Evolutionary conservation across 2,113 vertebrate genomes (phyloP).

Genomic region (Chelonoidis abingdonii): DNA sequence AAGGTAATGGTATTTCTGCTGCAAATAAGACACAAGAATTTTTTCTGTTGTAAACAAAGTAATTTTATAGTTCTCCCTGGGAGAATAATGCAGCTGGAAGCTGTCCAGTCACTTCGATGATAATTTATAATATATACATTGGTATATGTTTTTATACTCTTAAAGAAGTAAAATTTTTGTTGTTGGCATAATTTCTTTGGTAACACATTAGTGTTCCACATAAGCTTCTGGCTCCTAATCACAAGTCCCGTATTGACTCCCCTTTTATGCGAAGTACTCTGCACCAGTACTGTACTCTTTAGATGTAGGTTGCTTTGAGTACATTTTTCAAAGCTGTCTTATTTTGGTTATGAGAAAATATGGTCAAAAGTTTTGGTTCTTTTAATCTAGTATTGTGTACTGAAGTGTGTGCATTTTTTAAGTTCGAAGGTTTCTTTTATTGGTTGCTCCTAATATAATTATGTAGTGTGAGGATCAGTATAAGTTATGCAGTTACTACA

Average conservation of each 20-base stretch:
- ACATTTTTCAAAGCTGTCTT: not conserved
- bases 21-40: not conserved
- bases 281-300: not conserved
- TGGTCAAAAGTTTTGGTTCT: not conserved
- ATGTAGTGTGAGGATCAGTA: not conserved
- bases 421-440: not conserved
- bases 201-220: not conserved
- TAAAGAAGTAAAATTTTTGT: not conserved
- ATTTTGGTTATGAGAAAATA: slow-evolving; percentile 16
- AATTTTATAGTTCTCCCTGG: not conserved
- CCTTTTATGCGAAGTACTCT: not conserved
- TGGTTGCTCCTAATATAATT: not conserved
- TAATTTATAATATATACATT: not conserved
- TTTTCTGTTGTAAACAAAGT: not conserved
- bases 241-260: slow-evolving; percentile 12
- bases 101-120: not conserved
- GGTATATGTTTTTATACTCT: not conserved
- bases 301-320: not conserved
- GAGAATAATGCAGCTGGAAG: not conserved
- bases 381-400: not conserved
- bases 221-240: not conserved
- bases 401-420: not conserved
- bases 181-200: not conserved
- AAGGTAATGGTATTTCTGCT: not conserved
- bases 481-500: not conserved